Base-by-base conservation (phyloP, 1,140 invertebrate genomes). In the Orius insidiosus region DNA sequence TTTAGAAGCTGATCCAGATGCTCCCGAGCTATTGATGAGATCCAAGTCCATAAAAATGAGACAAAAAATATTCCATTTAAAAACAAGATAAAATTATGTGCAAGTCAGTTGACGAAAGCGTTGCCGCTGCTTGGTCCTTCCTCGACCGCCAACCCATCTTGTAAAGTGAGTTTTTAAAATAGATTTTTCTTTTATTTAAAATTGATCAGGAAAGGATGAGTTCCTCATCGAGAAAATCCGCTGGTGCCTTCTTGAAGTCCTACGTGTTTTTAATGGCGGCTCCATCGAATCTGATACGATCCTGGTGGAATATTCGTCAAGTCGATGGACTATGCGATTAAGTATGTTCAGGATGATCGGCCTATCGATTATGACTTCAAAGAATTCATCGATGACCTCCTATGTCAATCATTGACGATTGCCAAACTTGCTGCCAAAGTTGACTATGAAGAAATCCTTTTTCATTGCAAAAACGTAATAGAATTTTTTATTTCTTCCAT, bases 321-420 rank as follows among this genome's bases (percentile, higher is more conserved):
- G 11, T 36, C 32, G 9, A 44, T 49, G 39, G 42, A 49, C 11
- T 24, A 44, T 8, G 30, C 32, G 9, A 40, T 44, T 14, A 6
- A n/a, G 2, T 16, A 16, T 6, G n/a, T 49, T 9, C 9, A 45
- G 2, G 32, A 44, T 10, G 35, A 36, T 11, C 19, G 36, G 7
- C 6, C 10, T 5, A 14, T 13, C 7, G 30, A 30, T 14, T 1
- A 9, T 0, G 10, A 3, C 6, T 30, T 45, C 11, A 44, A 32
- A 1, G 31, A 32, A 16, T n/a, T 45, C 19, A 37, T 53, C 30
- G 48, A 53, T 32, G 49, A 53, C 11, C n/a, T 55, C 10, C 34
- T 55, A 19, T 55, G 50, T 34, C 54, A 55, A 40, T 50, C 54
- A 13, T 30, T 55, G 9, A 52, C 52, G 8, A 52, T 53, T 11